phyloP scores from a whole-genome alignment of 2,797 vertebrate species.

The Clarias pachynema region DNA sequence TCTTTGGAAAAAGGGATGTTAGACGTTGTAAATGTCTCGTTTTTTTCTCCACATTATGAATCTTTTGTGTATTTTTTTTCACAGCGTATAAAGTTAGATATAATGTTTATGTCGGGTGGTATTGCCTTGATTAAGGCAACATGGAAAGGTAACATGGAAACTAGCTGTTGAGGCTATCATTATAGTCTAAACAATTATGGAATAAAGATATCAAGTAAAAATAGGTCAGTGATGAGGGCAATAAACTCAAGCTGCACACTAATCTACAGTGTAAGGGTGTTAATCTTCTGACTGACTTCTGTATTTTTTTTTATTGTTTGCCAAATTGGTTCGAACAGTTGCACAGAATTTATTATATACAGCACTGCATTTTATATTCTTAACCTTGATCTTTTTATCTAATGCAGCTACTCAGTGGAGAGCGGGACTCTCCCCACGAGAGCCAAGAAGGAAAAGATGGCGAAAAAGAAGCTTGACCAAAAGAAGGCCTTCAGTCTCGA shows the following conservation, averaged over 20 bases:
- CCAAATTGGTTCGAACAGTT: background rate
- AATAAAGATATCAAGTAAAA: background rate
- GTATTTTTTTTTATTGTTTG: background rate
- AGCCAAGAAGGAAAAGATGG: slow-evolving; percentile 67
- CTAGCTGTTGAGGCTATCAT: background rate
- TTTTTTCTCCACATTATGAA: background rate
- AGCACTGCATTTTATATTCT: background rate
- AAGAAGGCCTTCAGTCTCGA: slow-evolving; percentile 79
- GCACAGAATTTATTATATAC: background rate
- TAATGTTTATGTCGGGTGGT: background rate
- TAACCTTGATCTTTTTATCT: background rate
- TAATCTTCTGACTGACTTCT: background rate
- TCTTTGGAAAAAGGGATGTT: background rate
- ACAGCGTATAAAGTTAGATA: background rate
- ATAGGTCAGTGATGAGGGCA: background rate
- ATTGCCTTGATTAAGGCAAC: background rate
- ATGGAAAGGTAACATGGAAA: background rate
- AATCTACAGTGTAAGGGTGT: background rate
- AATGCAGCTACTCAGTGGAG: slow-evolving; percentile 66
- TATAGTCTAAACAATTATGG: too few relatives aligned
- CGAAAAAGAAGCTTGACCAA: slow-evolving; percentile 62
- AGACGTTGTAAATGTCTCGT: background rate
- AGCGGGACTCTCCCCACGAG: slow-evolving; percentile 65
- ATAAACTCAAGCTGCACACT: background rate
- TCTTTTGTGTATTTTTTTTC: background rate